Conservation (phyloP, 2,113 vertebrate species). For the Campylomormyrus numenius region DNA sequence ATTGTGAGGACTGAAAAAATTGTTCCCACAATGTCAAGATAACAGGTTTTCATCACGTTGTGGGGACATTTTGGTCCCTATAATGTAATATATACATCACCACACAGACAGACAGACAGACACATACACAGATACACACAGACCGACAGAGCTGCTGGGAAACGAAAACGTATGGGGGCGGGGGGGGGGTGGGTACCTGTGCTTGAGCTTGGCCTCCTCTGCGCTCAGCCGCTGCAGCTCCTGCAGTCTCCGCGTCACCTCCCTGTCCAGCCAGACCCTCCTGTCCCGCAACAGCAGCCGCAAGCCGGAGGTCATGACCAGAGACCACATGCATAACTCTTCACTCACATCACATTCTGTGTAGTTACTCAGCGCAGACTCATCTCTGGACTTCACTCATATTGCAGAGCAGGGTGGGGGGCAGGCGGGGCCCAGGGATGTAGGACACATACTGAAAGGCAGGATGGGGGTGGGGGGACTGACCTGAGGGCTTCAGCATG, state of each 20-base stretch:
- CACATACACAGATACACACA: too few species aligned
- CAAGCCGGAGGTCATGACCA: neutral
- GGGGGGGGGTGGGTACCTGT: slow-evolving; percentile 41
- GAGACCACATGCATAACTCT: neutral
- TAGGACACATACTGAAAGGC: neutral
- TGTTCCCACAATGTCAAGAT: neutral
- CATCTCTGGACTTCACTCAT: neutral
- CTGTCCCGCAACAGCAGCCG: slow-evolving; percentile 34
- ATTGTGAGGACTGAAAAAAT: neutral
- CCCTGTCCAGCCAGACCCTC: slow-evolving; percentile 54
- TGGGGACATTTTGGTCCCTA: neutral
- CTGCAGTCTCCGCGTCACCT: slow-evolving; percentile 44
- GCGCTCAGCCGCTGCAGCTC: slow-evolving; percentile 48
- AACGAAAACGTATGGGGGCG: neutral
- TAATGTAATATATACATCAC: neutral
- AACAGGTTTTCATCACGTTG: neutral
- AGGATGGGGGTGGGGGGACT: neutral
- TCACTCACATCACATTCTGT: neutral
- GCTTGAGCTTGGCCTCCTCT: slow-evolving; percentile 45
- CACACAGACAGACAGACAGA: too few species aligned
- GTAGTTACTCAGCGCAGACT: neutral
- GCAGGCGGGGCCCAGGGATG: neutral
- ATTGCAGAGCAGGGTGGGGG: neutral
- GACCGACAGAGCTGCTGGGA: neutral
- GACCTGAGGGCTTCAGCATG: slow-evolving; percentile 63